Conservation (phyloP, 2,113 vertebrate genomes). For the Ameiurus melas region DNA sequence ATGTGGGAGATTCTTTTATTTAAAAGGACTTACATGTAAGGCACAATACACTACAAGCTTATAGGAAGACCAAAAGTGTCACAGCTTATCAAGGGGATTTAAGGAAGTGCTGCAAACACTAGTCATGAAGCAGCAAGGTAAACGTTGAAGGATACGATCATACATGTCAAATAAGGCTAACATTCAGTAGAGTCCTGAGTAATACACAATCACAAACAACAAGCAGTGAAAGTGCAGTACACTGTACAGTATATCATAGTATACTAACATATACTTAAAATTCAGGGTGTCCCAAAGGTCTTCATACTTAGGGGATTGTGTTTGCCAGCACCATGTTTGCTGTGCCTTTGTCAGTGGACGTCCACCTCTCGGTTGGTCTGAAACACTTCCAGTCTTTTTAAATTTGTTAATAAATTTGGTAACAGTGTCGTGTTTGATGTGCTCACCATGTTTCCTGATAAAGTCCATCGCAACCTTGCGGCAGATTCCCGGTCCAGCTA, state of each 20-base stretch:
- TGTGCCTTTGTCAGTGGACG: too few relatives aligned
- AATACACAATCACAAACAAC: background rate
- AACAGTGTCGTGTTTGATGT: too few relatives aligned
- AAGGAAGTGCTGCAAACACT: background rate
- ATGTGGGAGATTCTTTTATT: conserved; percentile 3
- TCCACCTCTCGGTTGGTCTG: too few relatives aligned
- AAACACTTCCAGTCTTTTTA: too few relatives aligned
- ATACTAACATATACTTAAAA: background rate
- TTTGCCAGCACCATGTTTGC: too few relatives aligned
- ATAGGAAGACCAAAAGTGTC: background rate
- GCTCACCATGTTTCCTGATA: too few relatives aligned
- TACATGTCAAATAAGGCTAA: background rate
- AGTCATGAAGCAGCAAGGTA: background rate
- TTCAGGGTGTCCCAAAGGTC: background rate
- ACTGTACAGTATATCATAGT: background rate
- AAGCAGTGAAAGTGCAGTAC: background rate
- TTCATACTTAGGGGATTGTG: too few relatives aligned
- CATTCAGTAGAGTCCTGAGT: background rate
- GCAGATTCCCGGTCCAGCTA: too few relatives aligned
- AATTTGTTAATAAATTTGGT: too few relatives aligned
- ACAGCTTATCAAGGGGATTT: background rate
- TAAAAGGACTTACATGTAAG: background rate
- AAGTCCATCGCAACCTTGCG: too few relatives aligned
- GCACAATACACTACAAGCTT: background rate
- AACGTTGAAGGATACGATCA: background rate